Evolutionary conservation across 1,140 invertebrate genomes (phyloP).

Genomic region (Sminthurides bifidus): DNA sequence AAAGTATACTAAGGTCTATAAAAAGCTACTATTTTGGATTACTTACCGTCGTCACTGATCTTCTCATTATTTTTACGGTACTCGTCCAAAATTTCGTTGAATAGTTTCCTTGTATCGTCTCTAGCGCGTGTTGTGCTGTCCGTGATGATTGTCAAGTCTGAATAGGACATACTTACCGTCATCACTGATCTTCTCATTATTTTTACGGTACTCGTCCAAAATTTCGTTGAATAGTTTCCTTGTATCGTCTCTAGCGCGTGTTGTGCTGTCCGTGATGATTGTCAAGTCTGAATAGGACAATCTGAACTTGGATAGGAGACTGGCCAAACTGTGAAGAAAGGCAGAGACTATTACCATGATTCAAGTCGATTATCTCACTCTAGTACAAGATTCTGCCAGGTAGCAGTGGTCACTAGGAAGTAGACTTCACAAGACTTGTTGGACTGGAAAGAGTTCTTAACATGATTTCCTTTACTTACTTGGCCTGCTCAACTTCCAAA

Average conservation of each 20-base stretch:
- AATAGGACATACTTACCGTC: constrained; percentile 10
- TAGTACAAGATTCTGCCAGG: too few relatives aligned
- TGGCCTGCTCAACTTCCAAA: constrained; percentile 42
- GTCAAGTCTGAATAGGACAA: constrained; percentile 49
- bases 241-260: constrained; percentile 39
- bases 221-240: constrained; percentile 38
- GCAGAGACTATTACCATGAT: constrained; percentile 8
- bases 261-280: constrained; percentile 42
- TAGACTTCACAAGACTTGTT: too few relatives aligned
- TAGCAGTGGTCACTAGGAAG: too few relatives aligned
- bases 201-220: constrained; percentile 36
- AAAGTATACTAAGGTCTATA: neutral
- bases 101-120: constrained; percentile 38
- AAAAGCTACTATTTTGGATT: neutral
- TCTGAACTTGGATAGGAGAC: constrained; percentile 48
- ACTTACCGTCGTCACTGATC: constrained; percentile 19
- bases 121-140: constrained; percentile 36
- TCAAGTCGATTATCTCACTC: too few relatives aligned
- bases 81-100: constrained; percentile 38
- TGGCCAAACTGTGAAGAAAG: constrained; percentile 41
- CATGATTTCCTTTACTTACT: constrained; percentile 35
- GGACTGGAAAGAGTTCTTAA: too few relatives aligned
- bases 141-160: neutral
- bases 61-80: constrained; percentile 33
- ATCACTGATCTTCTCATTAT: constrained; percentile 21